phyloP scores from a whole-genome alignment of 2,888 invertebrate genomes.

The Oligia latruncula region DNA sequence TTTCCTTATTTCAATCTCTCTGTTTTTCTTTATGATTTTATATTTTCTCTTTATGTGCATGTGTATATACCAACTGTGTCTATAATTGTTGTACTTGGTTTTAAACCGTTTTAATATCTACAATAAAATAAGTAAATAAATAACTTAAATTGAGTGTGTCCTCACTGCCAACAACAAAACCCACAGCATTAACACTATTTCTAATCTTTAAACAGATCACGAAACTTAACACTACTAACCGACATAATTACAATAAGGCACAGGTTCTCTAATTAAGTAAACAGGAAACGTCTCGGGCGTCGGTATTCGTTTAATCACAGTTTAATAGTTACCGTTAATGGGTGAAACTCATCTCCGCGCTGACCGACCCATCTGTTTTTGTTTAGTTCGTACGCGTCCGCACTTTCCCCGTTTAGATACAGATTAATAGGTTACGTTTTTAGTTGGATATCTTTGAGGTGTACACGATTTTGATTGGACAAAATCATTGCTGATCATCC shows the following conservation, averaged over 20 bases:
- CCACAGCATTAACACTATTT: background rate
- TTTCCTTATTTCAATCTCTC: too few relatives aligned
- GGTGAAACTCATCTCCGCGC: slow-evolving; percentile 83
- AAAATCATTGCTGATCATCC: background rate
- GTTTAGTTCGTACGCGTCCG: slow-evolving; percentile 61
- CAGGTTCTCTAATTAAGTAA: slow-evolving; percentile 67
- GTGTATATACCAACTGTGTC: background rate
- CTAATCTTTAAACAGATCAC: slow-evolving; percentile 32
- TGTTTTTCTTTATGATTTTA: background rate
- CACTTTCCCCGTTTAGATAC: slow-evolving; percentile 70
- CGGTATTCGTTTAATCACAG: slow-evolving; percentile 83
- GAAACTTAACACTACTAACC: slow-evolving; percentile 31
- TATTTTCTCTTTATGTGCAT: background rate
- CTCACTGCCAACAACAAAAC: background rate
- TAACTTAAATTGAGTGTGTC: background rate
- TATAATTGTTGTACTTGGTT: background rate
- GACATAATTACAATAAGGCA: slow-evolving; percentile 60
- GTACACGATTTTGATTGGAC: slow-evolving; percentile 7
- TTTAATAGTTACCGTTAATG: slow-evolving; percentile 78
- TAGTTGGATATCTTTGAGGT: slow-evolving; percentile 23
- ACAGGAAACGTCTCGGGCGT: slow-evolving; percentile 80
- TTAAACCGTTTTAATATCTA: background rate
- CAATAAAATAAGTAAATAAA: background rate
- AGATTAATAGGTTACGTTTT: slow-evolving; percentile 56
- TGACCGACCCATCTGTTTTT: slow-evolving; percentile 65